These are phyloP conservation scores for Rutilus rutilus DNA, from an alignment of 2,113 vertebrate species.

Conservation along the genomic window DNA sequence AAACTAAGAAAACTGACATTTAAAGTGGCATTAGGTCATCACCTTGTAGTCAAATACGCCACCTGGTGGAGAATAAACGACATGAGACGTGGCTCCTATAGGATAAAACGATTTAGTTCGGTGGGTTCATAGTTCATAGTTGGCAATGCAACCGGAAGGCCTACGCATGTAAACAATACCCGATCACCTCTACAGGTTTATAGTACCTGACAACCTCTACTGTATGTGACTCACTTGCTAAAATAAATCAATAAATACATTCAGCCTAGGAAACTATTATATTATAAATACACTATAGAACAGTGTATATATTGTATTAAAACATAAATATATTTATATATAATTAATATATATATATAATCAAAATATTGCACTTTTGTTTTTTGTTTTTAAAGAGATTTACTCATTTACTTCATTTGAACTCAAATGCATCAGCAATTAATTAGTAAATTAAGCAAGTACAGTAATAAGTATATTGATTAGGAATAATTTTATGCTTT, in stretches of 20 bases:
- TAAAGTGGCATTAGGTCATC: constrained; percentile 7
- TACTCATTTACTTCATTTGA: no score
- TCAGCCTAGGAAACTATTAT: neutral
- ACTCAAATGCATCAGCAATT: no score
- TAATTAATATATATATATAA: neutral
- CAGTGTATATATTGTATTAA: neutral
- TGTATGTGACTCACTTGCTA: neutral
- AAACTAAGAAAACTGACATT: neutral
- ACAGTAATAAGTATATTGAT: neutral
- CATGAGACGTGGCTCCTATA: neutral
- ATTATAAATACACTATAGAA: neutral
- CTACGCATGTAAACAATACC: constrained; percentile 18
- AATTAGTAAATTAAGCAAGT: neutral
- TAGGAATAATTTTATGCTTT: neutral
- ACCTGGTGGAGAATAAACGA: constrained; percentile 61
- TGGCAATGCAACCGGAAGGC: constrained; percentile 22
- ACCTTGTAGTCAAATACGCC: constrained; percentile 49
- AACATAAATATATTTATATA: neutral
- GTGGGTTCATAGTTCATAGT: neutral
- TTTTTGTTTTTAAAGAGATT: no score
- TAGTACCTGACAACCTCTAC: neutral
- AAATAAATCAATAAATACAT: neutral
- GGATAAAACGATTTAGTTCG: neutral
- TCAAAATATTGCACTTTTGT: neutral
- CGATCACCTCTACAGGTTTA: neutral